phyloP scores from a whole-genome alignment of 2,797 vertebrate genomes.

The Gymnodraco acuticeps region DNA sequence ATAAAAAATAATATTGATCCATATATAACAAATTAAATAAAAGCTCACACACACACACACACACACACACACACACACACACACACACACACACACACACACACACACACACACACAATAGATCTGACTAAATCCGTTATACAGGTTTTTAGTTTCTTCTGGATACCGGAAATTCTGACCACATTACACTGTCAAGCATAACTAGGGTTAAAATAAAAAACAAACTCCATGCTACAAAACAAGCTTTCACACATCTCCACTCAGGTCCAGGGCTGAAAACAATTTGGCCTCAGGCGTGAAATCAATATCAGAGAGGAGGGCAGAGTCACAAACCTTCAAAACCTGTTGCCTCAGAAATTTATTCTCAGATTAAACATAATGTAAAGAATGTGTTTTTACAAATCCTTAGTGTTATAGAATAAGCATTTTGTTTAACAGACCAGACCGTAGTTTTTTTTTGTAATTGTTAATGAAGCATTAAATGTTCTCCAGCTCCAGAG shows the following conservation, averaged over 20 bases:
- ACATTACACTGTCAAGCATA: not conserved
- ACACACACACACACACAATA: constrained; percentile 32
- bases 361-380: not conserved
- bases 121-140: constrained; percentile 8
- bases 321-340: constrained; percentile 30
- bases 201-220: not conserved
- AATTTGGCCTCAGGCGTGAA: constrained; percentile 42
- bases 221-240: constrained; percentile 1
- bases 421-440: not conserved
- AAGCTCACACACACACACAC: constrained; percentile 1
- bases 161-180: not conserved
- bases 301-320: constrained; percentile 46
- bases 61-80: constrained; percentile 32
- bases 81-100: not conserved
- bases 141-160: constrained; percentile 11
- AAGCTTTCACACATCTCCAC: constrained; percentile 30
- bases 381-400: constrained; percentile 4
- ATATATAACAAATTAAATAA: constrained; percentile 27
- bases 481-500: not conserved
- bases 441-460: not conserved
- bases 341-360: constrained; percentile 18
- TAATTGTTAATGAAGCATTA: constrained; percentile 11
- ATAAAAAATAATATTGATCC: constrained; percentile 37
- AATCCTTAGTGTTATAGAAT: not conserved
- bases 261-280: constrained; percentile 26